These are phyloP conservation scores for Picus viridis DNA, from an alignment of 2,797 vertebrate genomes.

Conservation along the genomic window DNA sequence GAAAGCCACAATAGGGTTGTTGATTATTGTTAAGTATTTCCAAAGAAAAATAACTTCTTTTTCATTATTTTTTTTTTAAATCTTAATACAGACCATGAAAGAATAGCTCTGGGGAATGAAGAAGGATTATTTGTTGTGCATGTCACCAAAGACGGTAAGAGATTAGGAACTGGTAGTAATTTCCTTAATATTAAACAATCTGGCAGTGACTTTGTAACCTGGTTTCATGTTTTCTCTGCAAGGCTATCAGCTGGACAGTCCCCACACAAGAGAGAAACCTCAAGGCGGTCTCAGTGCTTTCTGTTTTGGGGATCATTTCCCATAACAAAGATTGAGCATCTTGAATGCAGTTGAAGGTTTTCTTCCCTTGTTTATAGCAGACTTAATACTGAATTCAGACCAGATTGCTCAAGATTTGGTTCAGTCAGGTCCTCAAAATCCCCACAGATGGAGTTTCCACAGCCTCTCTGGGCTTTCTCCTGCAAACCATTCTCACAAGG, in stretches of 20 bases:
- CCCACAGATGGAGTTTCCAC: not conserved
- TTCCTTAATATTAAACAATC: not conserved
- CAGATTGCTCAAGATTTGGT: not conserved
- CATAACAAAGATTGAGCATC: not conserved
- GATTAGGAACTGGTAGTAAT: not conserved
- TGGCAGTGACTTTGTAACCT: not conserved
- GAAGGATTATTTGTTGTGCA: slow-evolving; percentile 96
- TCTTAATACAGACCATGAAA: slow-evolving; percentile 90
- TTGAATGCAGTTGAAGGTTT: not conserved
- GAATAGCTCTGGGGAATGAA: slow-evolving; percentile 96
- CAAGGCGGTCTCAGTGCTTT: not conserved
- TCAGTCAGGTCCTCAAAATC: not conserved
- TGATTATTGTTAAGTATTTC: not conserved
- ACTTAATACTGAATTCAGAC: not conserved
- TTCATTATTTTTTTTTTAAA: not conserved
- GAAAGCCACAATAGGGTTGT: not conserved
- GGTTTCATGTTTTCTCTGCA: slow-evolving; percentile 9
- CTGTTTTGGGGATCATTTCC: not conserved
- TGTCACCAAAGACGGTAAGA: slow-evolving; percentile 98
- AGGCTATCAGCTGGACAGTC: not conserved
- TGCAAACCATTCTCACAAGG: not conserved
- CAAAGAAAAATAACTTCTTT: slow-evolving; percentile 1
- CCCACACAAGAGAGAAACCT: not conserved
- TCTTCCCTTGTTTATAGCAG: not conserved
- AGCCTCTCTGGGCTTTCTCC: not conserved